Percentiles rank a stretch among this genome's conserved stretches.
Evolutionary conservation across 2,113 vertebrate genomes (phyloP).

Genomic region (Charina bottae): DNA sequence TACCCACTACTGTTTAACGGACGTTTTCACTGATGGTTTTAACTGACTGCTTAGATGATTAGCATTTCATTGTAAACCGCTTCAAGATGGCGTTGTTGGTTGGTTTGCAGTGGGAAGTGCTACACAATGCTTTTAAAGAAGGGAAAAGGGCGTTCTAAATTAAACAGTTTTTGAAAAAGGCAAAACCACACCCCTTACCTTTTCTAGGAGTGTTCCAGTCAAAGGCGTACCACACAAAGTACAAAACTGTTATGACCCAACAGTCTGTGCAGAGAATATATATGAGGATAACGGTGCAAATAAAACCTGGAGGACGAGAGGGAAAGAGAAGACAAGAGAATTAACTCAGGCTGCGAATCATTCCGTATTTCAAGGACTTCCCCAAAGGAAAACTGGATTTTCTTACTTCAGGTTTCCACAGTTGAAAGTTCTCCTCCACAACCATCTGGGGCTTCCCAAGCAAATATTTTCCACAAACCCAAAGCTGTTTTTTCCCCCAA

Average conservation of each 20-base stretch:
- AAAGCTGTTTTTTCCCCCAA: no score
- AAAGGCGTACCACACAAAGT: constrained; percentile 91
- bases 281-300: constrained; percentile 83
- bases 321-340: constrained; percentile 35
- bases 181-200: constrained; percentile 72
- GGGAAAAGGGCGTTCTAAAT: no score
- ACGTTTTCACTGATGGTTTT: no score
- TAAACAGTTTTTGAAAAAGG: no score
- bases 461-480: neutral
- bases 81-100: no score
- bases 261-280: constrained; percentile 95
- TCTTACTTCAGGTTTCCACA: neutral
- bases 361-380: neutral
- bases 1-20: no score
- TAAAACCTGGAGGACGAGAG: constrained; percentile 73
- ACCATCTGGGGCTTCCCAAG: neutral
- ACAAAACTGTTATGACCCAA: constrained; percentile 89
- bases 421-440: neutral
- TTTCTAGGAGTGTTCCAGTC: constrained; percentile 98
- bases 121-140: no score
- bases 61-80: no score
- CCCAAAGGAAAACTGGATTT: constrained; percentile 17
- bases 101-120: no score
- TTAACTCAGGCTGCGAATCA: constrained; percentile 12
- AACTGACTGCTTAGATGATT: no score